Evolutionary conservation across 1,140 invertebrate species (phyloP).

Genomic region (Eupeodes corollae): DNA sequence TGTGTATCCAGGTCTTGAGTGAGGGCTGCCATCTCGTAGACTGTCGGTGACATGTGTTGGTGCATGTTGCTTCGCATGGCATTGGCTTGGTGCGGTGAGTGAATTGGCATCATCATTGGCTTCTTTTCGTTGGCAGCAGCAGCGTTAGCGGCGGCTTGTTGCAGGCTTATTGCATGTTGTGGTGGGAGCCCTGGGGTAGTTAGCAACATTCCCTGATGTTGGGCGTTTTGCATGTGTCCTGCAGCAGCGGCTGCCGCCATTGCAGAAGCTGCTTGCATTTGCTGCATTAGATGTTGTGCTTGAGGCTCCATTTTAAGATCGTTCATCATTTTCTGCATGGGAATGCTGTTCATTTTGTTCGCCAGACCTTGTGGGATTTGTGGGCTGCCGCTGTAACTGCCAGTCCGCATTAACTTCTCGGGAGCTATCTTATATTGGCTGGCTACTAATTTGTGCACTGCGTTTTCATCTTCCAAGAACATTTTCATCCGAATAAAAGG

Average conservation of each 20-base stretch:
- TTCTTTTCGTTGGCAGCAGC: slow-evolving; percentile 44
- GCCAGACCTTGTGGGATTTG: slow-evolving; percentile 58
- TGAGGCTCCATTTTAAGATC: slow-evolving; percentile 48
- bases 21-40: slow-evolving; percentile 92
- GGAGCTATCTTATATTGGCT: slow-evolving; percentile 96
- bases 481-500: slow-evolving; percentile 98
- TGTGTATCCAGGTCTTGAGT: slow-evolving; percentile 95
- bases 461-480: slow-evolving; percentile 94
- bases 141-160: slow-evolving; percentile 6
- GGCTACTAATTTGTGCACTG: slow-evolving; percentile 90
- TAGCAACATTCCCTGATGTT: slow-evolving; percentile 47
- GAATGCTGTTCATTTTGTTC: slow-evolving; percentile 54
- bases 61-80: slow-evolving; percentile 54
- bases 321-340: slow-evolving; percentile 60
- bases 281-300: slow-evolving; percentile 41
- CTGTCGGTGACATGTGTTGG: slow-evolving; percentile 71
- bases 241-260: slow-evolving; percentile 38
- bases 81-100: slow-evolving; percentile 41
- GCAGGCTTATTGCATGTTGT: slow-evolving; percentile 48
- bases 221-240: slow-evolving; percentile 30
- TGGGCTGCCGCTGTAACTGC: slow-evolving; percentile 77
- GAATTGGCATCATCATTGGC: slow-evolving; percentile 37
- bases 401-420: slow-evolving; percentile 89
- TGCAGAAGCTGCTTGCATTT: slow-evolving; percentile 50
- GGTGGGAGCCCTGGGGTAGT: slow-evolving; percentile 53